Conservation (phyloP, 2,113 vertebrate genomes). For the Nematolebias whitei region DNA sequence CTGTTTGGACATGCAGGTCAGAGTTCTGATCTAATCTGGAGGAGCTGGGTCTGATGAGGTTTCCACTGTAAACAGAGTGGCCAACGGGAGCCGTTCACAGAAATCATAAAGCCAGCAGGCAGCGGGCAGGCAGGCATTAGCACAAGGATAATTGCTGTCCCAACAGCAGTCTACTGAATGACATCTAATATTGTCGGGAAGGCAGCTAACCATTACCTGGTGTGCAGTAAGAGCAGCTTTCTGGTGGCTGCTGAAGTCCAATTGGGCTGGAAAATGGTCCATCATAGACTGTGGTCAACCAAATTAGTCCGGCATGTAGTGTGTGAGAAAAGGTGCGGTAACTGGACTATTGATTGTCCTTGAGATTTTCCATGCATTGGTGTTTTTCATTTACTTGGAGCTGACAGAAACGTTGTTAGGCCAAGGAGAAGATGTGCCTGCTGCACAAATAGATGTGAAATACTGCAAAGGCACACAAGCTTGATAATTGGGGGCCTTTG, state of each 20-base stretch:
- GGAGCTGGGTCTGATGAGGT: slow-evolving; percentile 65
- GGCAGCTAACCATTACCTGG: slow-evolving; percentile 64
- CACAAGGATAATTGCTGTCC: slow-evolving; percentile 74
- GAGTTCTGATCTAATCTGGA: slow-evolving; percentile 64
- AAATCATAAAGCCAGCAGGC: slow-evolving; percentile 46
- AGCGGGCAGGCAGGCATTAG: slow-evolving; percentile 65
- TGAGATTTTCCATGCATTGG: slow-evolving; percentile 54
- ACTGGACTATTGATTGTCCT: slow-evolving; percentile 69
- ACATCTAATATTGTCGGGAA: slow-evolving; percentile 68
- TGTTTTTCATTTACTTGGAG: slow-evolving; percentile 53
- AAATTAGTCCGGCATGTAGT: slow-evolving; percentile 59
- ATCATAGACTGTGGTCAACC: slow-evolving; percentile 60
- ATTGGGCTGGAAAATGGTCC: slow-evolving; percentile 73
- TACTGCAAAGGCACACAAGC: slow-evolving; percentile 46
- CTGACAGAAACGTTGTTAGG: slow-evolving; percentile 42
- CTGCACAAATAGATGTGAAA: slow-evolving; percentile 49
- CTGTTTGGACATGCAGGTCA: slow-evolving; percentile 54
- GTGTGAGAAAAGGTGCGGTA: slow-evolving; percentile 49
- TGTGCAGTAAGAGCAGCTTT: slow-evolving; percentile 56
- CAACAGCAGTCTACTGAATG: slow-evolving; percentile 63
- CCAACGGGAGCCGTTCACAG: slow-evolving; percentile 40
- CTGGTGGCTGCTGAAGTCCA: slow-evolving; percentile 63
- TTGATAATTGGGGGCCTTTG: slow-evolving; percentile 56
- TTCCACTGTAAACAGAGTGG: slow-evolving; percentile 59
- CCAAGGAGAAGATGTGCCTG: slow-evolving; percentile 38